Percentiles rank a stretch among this genome's conserved stretches.
Conservation (phyloP, 2,888 invertebrate species). For the Nephrotoma guestfalica region DNA sequence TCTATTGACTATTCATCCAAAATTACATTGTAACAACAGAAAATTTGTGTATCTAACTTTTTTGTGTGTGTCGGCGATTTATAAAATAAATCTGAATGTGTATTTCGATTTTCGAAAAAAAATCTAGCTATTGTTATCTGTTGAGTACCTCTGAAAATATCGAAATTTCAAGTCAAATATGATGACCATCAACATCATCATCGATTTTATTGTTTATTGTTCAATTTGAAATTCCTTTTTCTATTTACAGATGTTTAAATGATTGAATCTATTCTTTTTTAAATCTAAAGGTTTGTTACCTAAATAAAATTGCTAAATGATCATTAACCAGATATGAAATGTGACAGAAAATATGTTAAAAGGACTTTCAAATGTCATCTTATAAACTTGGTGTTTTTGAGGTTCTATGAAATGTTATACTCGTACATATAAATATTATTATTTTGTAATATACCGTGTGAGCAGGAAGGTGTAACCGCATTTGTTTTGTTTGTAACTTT, state of each 20-base stretch:
- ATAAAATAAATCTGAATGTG: not conserved
- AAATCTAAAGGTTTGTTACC: not conserved
- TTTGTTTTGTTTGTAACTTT: too few relatives aligned
- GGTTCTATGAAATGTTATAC: too few relatives aligned
- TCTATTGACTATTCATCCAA: not conserved
- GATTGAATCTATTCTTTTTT: not conserved
- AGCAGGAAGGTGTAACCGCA: too few relatives aligned
- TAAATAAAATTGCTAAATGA: not conserved
- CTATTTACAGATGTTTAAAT: not conserved
- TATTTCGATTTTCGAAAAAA: not conserved
- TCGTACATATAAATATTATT: too few relatives aligned
- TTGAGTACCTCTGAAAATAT: not conserved
- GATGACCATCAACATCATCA: not conserved
- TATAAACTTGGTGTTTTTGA: not conserved
- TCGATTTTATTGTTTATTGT: not conserved
- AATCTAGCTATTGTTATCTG: not conserved
- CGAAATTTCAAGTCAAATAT: not conserved
- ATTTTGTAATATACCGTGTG: too few relatives aligned
- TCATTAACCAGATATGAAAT: not conserved
- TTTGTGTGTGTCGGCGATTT: slow-evolving; percentile 1
- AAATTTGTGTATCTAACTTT: not conserved
- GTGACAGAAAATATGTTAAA: not conserved
- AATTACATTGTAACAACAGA: not conserved
- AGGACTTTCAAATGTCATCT: not conserved
- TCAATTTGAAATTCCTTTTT: not conserved